Conservation (phyloP, 2,113 vertebrate species). For the Paramormyrops kingsleyae region DNA sequence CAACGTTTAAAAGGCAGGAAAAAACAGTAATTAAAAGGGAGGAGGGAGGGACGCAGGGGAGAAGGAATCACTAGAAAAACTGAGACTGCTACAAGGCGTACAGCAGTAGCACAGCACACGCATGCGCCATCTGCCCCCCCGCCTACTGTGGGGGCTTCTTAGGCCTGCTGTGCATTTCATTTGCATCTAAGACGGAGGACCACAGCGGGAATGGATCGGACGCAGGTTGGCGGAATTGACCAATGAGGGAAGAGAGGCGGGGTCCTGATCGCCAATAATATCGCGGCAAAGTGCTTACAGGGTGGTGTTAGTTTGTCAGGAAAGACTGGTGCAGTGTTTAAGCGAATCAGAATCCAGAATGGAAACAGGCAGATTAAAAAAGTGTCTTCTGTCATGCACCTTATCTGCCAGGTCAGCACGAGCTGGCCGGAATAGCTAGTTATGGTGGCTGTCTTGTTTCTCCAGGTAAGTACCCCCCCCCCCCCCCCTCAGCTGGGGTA, state of each 20-base stretch:
- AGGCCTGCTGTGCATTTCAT: background rate
- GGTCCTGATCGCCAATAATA: background rate
- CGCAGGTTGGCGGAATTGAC: background rate
- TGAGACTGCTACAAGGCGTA: background rate
- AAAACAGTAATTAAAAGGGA: background rate
- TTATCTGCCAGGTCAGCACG: background rate
- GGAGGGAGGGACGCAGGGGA: background rate
- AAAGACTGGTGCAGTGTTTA: background rate
- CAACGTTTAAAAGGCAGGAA: background rate
- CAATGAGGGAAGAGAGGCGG: background rate
- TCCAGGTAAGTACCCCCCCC: background rate
- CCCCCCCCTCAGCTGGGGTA: background rate
- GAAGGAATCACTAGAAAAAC: background rate
- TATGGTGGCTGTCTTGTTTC: background rate
- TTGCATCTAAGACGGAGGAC: background rate
- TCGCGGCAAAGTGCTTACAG: background rate
- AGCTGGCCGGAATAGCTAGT: background rate
- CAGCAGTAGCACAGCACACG: background rate
- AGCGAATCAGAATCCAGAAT: background rate
- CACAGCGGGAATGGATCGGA: background rate
- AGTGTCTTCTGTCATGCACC: background rate
- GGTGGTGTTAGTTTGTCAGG: background rate
- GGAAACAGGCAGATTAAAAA: background rate
- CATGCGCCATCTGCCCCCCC: background rate
- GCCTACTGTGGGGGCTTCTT: background rate